Percentiles rank a stretch among this genome's conserved stretches.
Conservation (phyloP, 2,797 vertebrate species). For the Fistularia tabacaria region DNA sequence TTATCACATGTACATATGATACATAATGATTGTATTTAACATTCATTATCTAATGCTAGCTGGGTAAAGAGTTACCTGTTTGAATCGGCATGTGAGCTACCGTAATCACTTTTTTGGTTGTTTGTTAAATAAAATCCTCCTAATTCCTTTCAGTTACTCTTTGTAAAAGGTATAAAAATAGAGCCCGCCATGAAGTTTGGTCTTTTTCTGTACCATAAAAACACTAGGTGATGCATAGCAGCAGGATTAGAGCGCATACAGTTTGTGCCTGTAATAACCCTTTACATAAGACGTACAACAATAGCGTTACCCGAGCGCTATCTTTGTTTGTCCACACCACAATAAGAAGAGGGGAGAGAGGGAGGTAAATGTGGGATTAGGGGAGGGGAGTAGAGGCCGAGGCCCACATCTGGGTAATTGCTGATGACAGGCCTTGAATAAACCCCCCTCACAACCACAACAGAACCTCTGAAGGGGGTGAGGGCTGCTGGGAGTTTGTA, state of each 20-base stretch:
- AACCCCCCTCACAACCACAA: slow-evolving; percentile 56
- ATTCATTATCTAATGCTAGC: too few species aligned
- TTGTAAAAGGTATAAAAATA: not conserved
- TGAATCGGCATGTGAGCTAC: too few species aligned
- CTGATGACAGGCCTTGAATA: slow-evolving; percentile 63
- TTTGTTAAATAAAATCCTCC: too few species aligned
- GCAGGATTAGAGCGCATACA: slow-evolving; percentile 6
- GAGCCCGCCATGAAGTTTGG: not conserved
- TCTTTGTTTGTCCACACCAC: slow-evolving; percentile 25
- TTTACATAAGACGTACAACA: slow-evolving; percentile 31
- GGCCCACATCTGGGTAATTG: slow-evolving; percentile 64
- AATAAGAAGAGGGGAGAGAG: slow-evolving; percentile 27
- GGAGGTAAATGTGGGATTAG: slow-evolving; percentile 58
- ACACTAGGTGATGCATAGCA: slow-evolving; percentile 3
- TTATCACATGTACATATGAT: too few species aligned
- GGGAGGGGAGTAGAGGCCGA: slow-evolving; percentile 36
- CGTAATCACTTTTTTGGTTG: too few species aligned
- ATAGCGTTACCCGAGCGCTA: slow-evolving; percentile 8
- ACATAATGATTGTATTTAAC: too few species aligned
- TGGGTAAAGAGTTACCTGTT: too few species aligned
- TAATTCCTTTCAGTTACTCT: not conserved
- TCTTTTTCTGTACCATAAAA: not conserved
- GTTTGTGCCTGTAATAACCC: slow-evolving; percentile 23
- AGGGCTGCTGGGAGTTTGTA: slow-evolving; percentile 2
- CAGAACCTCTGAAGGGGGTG: slow-evolving; percentile 33